Evolutionary conservation across 2,113 vertebrate genomes (phyloP).

Genomic region (Ginglymostoma cirratum): DNA sequence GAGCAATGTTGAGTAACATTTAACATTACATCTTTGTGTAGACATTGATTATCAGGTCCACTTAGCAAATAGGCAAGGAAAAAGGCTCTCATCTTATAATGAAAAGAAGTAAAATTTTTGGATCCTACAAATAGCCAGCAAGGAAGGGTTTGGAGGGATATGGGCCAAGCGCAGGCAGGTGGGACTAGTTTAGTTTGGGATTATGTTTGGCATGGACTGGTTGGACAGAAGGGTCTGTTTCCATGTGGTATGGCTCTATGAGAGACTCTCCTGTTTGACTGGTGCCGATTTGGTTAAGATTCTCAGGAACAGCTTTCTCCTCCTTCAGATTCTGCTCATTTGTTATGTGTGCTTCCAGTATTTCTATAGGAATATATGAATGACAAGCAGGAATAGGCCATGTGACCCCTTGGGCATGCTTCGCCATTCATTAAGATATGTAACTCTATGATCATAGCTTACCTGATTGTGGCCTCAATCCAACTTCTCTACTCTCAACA

Average conservation of each 20-base stretch:
- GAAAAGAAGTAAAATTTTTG: not conserved
- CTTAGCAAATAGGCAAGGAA: not conserved
- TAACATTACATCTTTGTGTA: not conserved
- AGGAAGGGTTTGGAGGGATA: no score
- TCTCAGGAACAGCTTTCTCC: not conserved
- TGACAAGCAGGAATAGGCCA: no score
- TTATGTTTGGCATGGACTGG: no score
- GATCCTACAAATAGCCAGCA: not conserved
- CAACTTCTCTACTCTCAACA: no score
- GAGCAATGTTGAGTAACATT: not conserved
- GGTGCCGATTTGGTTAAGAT: not conserved
- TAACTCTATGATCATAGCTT: no score
- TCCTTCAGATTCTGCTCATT: not conserved
- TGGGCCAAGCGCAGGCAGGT: no score
- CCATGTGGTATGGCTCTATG: no score
- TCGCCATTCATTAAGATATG: no score
- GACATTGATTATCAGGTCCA: not conserved
- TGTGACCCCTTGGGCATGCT: no score
- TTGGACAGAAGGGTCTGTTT: no score
- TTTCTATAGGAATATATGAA: not conserved
- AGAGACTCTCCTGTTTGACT: not conserved
- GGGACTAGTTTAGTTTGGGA: no score
- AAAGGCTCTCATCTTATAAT: not conserved
- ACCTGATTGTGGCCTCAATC: no score
- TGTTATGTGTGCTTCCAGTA: not conserved